A percentile compares a stretch with the other conserved stretches of the same genome.
These are phyloP conservation scores for Amphiura filiformis DNA, from an alignment of 35 echinoderm and acorn worm genomes.

Conservation along the genomic window DNA sequence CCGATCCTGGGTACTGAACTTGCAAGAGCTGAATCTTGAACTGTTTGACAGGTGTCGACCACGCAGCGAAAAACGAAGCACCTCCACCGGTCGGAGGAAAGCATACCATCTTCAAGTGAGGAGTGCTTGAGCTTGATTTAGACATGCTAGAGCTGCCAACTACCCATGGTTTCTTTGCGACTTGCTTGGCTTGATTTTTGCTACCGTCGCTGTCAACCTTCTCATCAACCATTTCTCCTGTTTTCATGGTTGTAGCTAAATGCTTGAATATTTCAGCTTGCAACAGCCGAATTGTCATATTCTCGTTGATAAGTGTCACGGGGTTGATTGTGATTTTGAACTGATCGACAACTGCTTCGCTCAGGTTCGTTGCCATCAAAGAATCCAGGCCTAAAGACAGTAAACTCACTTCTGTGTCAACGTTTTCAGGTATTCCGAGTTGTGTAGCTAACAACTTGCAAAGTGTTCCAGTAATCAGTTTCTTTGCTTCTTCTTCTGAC, in stretches of 20 bases:
- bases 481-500: background rate
- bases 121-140: no score
- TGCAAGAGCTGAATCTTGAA: constrained; percentile 16
- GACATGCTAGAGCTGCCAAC: background rate
- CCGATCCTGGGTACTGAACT: constrained; percentile 39
- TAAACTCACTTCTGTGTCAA: background rate
- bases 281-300: constrained; percentile 6
- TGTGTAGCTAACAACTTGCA: background rate
- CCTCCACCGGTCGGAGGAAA: constrained; percentile 35
- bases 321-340: constrained; percentile 11
- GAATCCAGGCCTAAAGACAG: constrained; percentile 38
- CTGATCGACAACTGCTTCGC: background rate
- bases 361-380: constrained; percentile 20
- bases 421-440: constrained; percentile 1
- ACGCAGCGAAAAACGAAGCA: constrained; percentile 9
- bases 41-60: background rate
- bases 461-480: background rate
- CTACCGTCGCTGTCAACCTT: background rate
- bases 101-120: constrained; percentile 7
- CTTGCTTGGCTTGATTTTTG: background rate
- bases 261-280: background rate
- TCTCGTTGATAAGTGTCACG: constrained; percentile 23
- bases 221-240: background rate
- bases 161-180: background rate
- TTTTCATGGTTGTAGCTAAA: no score